Conservation (phyloP, 2,888 invertebrate genomes). For the Odontocerum albicorne region DNA sequence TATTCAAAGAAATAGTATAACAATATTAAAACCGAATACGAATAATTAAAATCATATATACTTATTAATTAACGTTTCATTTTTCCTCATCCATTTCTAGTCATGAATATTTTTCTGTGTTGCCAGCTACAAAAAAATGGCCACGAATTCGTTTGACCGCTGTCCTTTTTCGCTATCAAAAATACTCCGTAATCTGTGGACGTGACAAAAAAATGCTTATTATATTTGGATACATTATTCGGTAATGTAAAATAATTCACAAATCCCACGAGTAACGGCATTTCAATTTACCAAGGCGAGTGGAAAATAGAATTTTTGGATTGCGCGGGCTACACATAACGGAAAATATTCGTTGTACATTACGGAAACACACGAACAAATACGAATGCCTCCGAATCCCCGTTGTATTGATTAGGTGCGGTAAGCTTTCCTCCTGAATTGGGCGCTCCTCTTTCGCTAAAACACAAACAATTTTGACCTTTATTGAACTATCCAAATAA, state of each 20-base stretch:
- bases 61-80: too few relatives aligned
- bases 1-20: too few relatives aligned
- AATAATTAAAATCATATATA: too few relatives aligned
- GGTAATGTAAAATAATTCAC: constrained; percentile 40
- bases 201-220: too few relatives aligned
- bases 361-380: constrained; percentile 45
- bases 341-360: constrained; percentile 32
- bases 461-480: constrained; percentile 10
- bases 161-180: too few relatives aligned
- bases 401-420: constrained; percentile 60
- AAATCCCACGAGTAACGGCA: constrained; percentile 63
- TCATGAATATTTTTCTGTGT: too few relatives aligned
- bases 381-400: constrained; percentile 42
- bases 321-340: constrained; percentile 47
- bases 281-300: constrained; percentile 63
- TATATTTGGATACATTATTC: not conserved
- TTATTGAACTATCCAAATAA: constrained; percentile 1
- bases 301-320: constrained; percentile 59
- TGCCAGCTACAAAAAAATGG: too few relatives aligned
- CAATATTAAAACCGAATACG: too few relatives aligned
- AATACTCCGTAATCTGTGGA: too few relatives aligned
- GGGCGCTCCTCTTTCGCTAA: constrained; percentile 15
- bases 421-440: constrained; percentile 54
- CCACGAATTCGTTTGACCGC: too few relatives aligned
- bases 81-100: too few relatives aligned